Conservation (phyloP, 2,113 vertebrate species). For the Halcyon malimbica region DNA sequence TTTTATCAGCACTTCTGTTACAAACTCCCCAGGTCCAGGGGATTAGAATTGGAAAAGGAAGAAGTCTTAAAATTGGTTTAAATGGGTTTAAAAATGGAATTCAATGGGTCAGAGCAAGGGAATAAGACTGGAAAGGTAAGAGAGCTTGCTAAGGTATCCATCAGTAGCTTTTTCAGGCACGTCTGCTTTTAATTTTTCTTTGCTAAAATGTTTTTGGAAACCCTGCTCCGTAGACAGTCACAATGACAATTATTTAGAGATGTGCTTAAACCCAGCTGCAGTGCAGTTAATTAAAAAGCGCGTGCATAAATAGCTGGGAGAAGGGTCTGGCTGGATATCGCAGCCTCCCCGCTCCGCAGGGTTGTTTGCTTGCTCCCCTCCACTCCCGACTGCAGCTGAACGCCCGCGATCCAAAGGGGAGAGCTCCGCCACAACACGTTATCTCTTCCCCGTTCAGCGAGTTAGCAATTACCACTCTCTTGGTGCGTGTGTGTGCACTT, state of each 20-base stretch:
- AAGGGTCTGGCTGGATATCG: background rate
- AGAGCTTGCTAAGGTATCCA: background rate
- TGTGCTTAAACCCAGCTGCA: background rate
- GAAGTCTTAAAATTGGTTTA: constrained; percentile 2
- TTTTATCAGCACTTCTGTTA: constrained; percentile 30
- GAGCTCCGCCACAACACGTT: background rate
- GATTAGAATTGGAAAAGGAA: background rate
- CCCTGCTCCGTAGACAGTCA: background rate
- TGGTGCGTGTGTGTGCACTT: background rate
- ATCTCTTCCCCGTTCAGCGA: background rate
- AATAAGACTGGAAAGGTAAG: background rate
- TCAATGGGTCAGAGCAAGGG: background rate
- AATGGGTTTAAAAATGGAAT: constrained; percentile 30
- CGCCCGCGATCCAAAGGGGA: background rate
- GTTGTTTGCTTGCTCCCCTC: background rate
- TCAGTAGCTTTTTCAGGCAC: background rate
- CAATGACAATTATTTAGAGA: background rate
- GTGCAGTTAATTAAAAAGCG: background rate
- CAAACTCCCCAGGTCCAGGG: background rate
- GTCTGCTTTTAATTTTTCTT: background rate
- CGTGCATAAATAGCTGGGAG: background rate
- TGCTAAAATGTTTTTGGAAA: background rate
- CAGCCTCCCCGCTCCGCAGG: background rate
- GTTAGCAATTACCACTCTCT: background rate
- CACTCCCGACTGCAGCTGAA: background rate